A percentile compares a stretch with the other conserved stretches of the same genome.
Conservation (phyloP, 37 sponge, comb jelly and placozoan species). For the Crambe crambe region DNA sequence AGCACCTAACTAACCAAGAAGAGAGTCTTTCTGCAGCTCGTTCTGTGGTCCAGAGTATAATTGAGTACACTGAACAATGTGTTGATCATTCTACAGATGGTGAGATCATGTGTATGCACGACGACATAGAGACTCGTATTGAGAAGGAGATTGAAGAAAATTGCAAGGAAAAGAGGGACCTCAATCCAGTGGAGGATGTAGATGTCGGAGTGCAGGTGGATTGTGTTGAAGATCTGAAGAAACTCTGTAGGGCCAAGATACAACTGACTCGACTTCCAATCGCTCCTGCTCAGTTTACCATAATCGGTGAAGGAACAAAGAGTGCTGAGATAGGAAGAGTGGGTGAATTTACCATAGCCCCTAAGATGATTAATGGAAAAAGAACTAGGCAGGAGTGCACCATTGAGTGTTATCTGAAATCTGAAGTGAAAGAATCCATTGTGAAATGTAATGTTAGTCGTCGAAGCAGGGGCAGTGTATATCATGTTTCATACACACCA, state of each 20-base stretch:
- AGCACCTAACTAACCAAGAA: conserved; percentile 13
- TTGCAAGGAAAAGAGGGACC: no score
- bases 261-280: background rate
- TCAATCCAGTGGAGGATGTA: conserved; percentile 10
- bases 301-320: background rate
- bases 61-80: conserved; percentile 22
- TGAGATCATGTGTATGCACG: conserved; percentile 13
- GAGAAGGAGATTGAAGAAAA: conserved; percentile 7
- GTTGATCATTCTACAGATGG: conserved; percentile 19
- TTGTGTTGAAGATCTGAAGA: no score
- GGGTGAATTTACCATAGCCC: background rate
- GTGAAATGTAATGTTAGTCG: background rate
- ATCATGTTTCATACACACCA: conserved; percentile 53
- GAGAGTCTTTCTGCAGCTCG: background rate
- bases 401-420: background rate
- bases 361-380: background rate
- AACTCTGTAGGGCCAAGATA: conserved; percentile 1
- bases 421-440: background rate
- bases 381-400: background rate
- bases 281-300: background rate
- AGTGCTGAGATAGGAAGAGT: conserved; percentile 14
- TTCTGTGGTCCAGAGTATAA: conserved; percentile 8
- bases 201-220: background rate
- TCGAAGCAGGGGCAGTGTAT: conserved; percentile 2
- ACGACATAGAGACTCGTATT: background rate